Percentiles rank a stretch among this genome's conserved stretches.
Conservation (phyloP, 92 coral and sea anemone species). For the Epizoanthus stellaris region DNA sequence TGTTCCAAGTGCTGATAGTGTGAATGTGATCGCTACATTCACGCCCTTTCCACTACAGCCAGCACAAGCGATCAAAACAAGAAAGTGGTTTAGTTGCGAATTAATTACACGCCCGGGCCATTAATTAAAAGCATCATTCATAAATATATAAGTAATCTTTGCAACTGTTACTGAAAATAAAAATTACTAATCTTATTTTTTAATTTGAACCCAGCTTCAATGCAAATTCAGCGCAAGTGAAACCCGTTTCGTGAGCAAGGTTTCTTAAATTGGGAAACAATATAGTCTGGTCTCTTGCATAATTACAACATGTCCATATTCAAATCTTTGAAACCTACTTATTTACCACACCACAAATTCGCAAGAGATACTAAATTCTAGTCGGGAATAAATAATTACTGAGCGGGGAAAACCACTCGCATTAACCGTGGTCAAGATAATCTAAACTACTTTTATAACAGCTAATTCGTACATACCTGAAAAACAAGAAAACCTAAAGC, state of each 20-base stretch:
- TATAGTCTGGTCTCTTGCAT: background rate
- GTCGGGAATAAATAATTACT: conserved; percentile 37
- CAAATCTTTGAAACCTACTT: background rate
- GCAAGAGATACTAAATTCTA: background rate
- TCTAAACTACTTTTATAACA: background rate
- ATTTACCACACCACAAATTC: conserved; percentile 21
- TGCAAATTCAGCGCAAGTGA: background rate
- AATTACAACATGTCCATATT: background rate
- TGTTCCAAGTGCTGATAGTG: too few species aligned
- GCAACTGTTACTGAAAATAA: background rate
- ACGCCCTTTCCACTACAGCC: too few species aligned
- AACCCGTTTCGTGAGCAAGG: background rate
- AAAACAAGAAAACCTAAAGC: conserved; percentile 59
- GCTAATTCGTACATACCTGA: conserved; percentile 65
- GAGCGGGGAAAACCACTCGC: conserved; percentile 31
- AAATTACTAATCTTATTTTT: background rate
- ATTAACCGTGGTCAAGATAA: conserved; percentile 11
- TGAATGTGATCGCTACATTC: too few species aligned
- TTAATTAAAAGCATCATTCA: background rate
- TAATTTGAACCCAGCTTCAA: background rate
- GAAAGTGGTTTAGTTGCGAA: background rate
- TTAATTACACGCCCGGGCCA: background rate
- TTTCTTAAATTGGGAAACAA: background rate
- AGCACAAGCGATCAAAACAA: conserved; percentile 22
- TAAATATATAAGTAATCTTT: background rate